Evolutionary conservation across 2,888 invertebrate genomes (phyloP), one percentile per base, ranked within the genome.

Genomic region (Leptinotarsa peninsularis): DNA sequence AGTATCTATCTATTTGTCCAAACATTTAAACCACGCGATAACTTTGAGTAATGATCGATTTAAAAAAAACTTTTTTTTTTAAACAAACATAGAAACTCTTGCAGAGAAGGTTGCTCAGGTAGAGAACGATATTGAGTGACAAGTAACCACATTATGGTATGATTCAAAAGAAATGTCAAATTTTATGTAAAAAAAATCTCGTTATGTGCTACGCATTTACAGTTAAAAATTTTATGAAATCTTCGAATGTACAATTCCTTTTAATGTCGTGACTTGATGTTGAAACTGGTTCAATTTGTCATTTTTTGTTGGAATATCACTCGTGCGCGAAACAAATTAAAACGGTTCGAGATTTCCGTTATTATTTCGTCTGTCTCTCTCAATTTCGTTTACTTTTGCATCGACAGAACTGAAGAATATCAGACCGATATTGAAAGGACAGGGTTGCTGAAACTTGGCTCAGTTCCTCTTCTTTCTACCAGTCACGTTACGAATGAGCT

Each of bases 311-410:
- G 18, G 58, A 33, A 23, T 17, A 17, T 27, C 33, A 27, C 15
- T 63, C 33, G 33, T 33, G 63, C 63, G 33, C 33, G 63, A 63
- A 27, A 33, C 63, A 0, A 58, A 58, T 60, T 15, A 7, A 63
- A 63, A 33, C 63, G 63, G 63, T 63, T 58, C 33, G 0, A 63
- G 27, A n/a, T 33, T 63, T 63, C 63, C 63, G 27, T 63, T 63
- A 63, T 63, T 63, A 27, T 15, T 63, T 63, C 4, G 14, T 60
- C 4, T 63, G 13, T 58, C n/a, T 58, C 21, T 23, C 18, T 58
- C 52, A 7, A 14, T 2, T 52, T 52, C 15, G n/a, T 52, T 52
- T 52, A 52, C 52, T n/a, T 52, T 52, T 7, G 15, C n/a, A 52
- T 52, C 52, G 52, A n/a, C 52, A 52, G 52, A 52, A 52, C 52